These are phyloP conservation scores for Mizuhopecten yessoensis DNA, from an alignment of 1,140 invertebrate species.

Conservation along the genomic window DNA sequence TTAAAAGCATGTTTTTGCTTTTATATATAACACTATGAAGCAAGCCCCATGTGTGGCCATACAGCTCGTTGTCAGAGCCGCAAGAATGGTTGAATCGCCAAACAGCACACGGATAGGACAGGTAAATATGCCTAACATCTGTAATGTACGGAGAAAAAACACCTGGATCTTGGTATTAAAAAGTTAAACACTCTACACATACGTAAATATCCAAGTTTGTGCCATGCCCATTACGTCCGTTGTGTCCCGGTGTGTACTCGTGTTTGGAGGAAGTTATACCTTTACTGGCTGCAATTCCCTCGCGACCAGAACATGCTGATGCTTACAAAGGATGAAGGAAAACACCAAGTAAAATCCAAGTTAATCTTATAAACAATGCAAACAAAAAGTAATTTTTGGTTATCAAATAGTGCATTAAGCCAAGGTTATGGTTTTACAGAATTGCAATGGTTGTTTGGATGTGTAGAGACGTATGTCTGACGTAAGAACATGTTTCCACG, in stretches of 20 bases:
- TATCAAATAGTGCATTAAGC: neutral
- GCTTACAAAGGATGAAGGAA: neutral
- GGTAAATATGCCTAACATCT: neutral
- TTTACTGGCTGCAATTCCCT: neutral
- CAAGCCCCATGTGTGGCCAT: neutral
- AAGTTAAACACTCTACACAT: neutral
- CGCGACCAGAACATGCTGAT: neutral
- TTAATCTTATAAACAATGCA: neutral
- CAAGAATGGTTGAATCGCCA: neutral
- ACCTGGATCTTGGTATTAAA: conserved; percentile 13
- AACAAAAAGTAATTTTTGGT: neutral
- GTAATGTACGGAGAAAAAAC: neutral
- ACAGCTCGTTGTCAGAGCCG: neutral
- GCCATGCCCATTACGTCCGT: neutral
- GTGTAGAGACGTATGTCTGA: neutral
- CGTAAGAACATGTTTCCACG: neutral
- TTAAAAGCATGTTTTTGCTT: conserved; percentile 29
- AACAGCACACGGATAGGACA: neutral
- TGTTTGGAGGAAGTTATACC: conserved; percentile 22
- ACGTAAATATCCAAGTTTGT: conserved; percentile 15
- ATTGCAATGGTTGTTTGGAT: neutral
- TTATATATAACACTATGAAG: neutral
- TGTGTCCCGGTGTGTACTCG: neutral
- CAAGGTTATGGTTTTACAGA: neutral
- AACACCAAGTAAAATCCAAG: neutral